phyloP scores from a whole-genome alignment of 2,113 vertebrate species.

The Acrocephalus arundinaceus region DNA sequence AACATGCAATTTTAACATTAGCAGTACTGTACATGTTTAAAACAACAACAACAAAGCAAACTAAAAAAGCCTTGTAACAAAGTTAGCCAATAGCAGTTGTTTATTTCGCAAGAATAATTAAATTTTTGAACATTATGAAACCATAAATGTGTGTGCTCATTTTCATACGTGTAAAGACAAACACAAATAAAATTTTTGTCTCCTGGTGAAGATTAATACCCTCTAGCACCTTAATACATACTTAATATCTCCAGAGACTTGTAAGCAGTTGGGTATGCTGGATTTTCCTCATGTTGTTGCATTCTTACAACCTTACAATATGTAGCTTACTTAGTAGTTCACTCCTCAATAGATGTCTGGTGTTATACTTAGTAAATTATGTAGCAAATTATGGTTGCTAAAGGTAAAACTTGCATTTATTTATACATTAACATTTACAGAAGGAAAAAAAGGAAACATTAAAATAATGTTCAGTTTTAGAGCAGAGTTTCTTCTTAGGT shows the following conservation, averaged over 20 bases:
- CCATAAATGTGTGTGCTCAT: neutral
- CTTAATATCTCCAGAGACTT: neutral
- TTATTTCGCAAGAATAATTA: constrained; percentile 54
- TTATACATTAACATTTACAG: neutral
- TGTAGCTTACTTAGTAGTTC: neutral
- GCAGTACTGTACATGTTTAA: neutral
- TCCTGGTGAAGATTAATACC: neutral
- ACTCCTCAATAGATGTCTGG: neutral
- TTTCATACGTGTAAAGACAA: neutral
- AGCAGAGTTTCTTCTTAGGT: neutral
- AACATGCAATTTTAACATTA: neutral
- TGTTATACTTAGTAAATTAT: neutral
- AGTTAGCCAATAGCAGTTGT: neutral
- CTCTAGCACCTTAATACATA: neutral
- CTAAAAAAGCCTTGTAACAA: neutral
- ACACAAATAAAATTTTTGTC: neutral
- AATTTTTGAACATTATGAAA: constrained; percentile 11
- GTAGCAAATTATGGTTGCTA: neutral
- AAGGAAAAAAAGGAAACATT: neutral
- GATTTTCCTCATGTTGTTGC: neutral
- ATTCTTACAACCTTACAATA: neutral
- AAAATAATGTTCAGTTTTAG: neutral
- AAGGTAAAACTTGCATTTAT: neutral
- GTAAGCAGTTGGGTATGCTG: neutral
- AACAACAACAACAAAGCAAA: neutral